Base-by-base conservation (phyloP, 2,888 invertebrate genomes). In the Heterodera filipjevi region DNA sequence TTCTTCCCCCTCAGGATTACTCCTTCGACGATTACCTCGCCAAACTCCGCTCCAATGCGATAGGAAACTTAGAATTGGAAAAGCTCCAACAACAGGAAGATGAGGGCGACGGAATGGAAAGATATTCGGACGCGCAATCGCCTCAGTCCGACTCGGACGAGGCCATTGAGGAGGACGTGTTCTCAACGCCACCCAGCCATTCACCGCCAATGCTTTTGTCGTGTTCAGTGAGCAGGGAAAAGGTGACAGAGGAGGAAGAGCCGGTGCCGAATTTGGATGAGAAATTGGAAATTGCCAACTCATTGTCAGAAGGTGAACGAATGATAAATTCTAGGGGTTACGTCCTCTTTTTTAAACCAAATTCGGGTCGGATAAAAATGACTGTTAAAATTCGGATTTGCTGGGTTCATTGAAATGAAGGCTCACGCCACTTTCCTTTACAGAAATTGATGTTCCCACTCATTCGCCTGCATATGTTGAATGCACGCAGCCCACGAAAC, bases 171-270 rank as follows among this genome's bases (percentile, higher is more conserved):
- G 80, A 80, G 46, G 80, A 80, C 27, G 59, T 80, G 32, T 80
- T 80, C 59, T 75, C 80, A 19, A 80, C 80, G 3, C 80, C 80
- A 2, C 80, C 80, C 27, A 81, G 76, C 49, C 80, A 81, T 46
- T 80, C 80, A 27, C 80, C 80, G 27, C 79, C 66, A 14, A 16
- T 49, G 12, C 46, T 49, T 12, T 19, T 3, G 46, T 66, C 10
- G 35, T 30, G 2, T n/a, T 30, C 70, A 35, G 70, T 22, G 35
- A 8, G 27, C 10, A 39, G 19, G 70, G 70, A 70, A 32, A 3
- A 22, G 6, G 12, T n/a, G n/a, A 35, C 33, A 5, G 33, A 30
- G 12, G 27, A 27, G 44, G 10, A 32, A 0, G 70, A 6, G 32
- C 70, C 70, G 22, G n/a, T 22, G 2, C 70, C 70, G 22, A 27